Percentiles rank a stretch among this genome's conserved stretches.
phyloP scores from a whole-genome alignment of 2,888 invertebrate genomes.

The Aphodius granarius region DNA sequence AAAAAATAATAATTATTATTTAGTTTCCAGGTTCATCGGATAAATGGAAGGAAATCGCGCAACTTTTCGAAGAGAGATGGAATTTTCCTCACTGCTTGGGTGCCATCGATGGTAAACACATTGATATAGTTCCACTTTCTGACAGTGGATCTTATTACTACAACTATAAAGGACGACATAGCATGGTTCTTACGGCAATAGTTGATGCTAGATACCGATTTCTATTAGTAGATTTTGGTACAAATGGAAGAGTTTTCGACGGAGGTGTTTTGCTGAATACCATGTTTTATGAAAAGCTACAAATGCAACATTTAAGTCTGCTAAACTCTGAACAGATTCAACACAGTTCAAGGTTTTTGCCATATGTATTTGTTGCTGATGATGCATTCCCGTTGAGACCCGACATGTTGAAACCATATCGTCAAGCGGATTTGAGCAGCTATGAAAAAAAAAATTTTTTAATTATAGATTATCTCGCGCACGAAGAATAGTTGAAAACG shows the following conservation, averaged over 20 bases:
- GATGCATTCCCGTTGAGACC: constrained; percentile 18
- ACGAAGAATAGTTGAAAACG: no score
- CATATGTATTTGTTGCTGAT: constrained; percentile 29
- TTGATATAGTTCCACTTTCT: constrained; percentile 24
- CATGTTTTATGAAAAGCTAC: constrained; percentile 22
- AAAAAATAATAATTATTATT: no score
- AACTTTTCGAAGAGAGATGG: no score
- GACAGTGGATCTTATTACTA: constrained; percentile 26
- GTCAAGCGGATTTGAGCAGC: constrained; percentile 31
- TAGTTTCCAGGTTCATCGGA: no score
- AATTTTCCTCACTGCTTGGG: no score
- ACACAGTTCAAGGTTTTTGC: constrained; percentile 14
- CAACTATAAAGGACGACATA: constrained; percentile 29
- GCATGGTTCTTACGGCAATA: constrained; percentile 29
- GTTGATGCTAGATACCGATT: constrained; percentile 33
- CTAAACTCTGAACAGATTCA: constrained; percentile 8
- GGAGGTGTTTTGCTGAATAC: constrained; percentile 29
- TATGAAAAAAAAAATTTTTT: no score
- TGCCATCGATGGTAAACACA: constrained; percentile 29
- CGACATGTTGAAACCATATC: constrained; percentile 36
- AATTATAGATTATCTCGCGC: no score
- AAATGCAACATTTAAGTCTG: constrained; percentile 22
- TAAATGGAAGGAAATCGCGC: no score
- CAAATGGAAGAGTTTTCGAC: constrained; percentile 29
- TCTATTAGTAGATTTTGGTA: constrained; percentile 28